Evolutionary conservation across 2,797 vertebrate genomes (phyloP).

Genomic region (Podarcis siculus): DNA sequence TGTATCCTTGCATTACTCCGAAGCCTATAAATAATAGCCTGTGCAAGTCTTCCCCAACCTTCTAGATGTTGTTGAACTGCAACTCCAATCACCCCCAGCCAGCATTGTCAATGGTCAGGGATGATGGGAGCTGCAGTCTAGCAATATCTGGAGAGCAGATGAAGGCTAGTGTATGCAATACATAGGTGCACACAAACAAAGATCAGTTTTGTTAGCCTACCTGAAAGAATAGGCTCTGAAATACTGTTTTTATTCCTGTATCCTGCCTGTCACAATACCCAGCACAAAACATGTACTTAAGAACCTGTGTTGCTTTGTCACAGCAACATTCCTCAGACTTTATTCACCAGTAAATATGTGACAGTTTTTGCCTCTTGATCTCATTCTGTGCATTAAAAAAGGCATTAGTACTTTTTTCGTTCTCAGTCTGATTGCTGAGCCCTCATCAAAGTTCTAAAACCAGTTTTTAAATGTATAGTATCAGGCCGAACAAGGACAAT

Average conservation of each 20-base stretch:
- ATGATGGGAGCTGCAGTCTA: too few relatives aligned
- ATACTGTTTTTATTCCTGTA: too few relatives aligned
- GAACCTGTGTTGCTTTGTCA: conserved; percentile 41
- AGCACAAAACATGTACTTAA: conserved; percentile 31
- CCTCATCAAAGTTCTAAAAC: conserved; percentile 51
- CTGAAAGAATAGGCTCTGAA: not conserved
- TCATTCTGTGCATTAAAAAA: conserved; percentile 48
- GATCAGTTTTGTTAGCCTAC: not conserved
- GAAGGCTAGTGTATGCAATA: too few relatives aligned
- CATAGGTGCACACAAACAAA: too few relatives aligned
- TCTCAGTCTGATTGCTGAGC: conserved; percentile 32
- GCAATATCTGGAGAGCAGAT: too few relatives aligned
- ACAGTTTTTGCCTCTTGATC: conserved; percentile 59
- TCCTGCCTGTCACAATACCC: too few relatives aligned
- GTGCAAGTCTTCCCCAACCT: not conserved
- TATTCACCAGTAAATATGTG: conserved; percentile 59
- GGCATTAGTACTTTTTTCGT: conserved; percentile 38
- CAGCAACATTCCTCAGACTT: conserved; percentile 61
- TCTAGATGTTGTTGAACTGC: too few relatives aligned
- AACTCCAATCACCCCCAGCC: too few relatives aligned
- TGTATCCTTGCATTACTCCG: not conserved
- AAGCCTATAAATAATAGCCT: not conserved
- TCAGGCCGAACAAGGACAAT: not conserved
- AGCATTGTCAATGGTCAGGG: too few relatives aligned
- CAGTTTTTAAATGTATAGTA: conserved; percentile 35